These are phyloP conservation scores for Zygothrica quintamaculata DNA, from an alignment of 2,888 invertebrate species.

Conservation along the genomic window DNA sequence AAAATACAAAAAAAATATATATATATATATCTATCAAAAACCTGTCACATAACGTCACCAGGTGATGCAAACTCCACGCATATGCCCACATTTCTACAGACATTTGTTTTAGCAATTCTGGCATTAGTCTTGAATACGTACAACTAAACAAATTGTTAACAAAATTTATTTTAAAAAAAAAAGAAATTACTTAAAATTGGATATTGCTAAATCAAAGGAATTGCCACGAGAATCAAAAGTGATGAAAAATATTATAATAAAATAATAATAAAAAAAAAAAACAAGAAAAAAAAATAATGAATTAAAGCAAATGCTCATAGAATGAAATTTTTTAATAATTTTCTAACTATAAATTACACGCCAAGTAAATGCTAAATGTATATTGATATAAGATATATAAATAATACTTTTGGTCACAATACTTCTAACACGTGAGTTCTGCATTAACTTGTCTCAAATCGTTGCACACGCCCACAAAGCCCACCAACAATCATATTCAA, in stretches of 20 bases:
- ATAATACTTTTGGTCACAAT: constrained; percentile 69
- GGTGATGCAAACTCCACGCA: constrained; percentile 84
- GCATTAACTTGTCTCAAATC: constrained; percentile 76
- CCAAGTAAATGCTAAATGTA: constrained; percentile 46
- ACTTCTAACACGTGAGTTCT: constrained; percentile 72
- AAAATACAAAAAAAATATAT: constrained; percentile 24
- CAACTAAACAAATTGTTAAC: constrained; percentile 50
- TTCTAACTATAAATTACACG: constrained; percentile 57
- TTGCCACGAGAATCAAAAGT: constrained; percentile 69
- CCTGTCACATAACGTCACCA: constrained; percentile 61
- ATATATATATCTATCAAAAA: constrained; percentile 22
- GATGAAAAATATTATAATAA: constrained; percentile 56
- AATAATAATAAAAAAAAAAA: constrained; percentile 16
- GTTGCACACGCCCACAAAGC: constrained; percentile 61
- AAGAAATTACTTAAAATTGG: constrained; percentile 42
- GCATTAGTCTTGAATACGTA: constrained; percentile 71
- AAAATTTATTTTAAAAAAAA: constrained; percentile 5
- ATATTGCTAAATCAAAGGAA: constrained; percentile 69
- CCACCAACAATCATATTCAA: constrained; percentile 54
- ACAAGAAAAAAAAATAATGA: constrained; percentile 18
- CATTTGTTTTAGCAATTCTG: constrained; percentile 84
- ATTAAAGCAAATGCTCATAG: constrained; percentile 36
- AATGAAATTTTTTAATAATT: constrained; percentile 62
- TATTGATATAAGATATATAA: constrained; percentile 44
- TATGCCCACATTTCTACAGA: constrained; percentile 82